These are phyloP conservation scores for Peromyscus leucopus DNA, from an alignment of 2,113 vertebrate species.

Conservation along the genomic window DNA sequence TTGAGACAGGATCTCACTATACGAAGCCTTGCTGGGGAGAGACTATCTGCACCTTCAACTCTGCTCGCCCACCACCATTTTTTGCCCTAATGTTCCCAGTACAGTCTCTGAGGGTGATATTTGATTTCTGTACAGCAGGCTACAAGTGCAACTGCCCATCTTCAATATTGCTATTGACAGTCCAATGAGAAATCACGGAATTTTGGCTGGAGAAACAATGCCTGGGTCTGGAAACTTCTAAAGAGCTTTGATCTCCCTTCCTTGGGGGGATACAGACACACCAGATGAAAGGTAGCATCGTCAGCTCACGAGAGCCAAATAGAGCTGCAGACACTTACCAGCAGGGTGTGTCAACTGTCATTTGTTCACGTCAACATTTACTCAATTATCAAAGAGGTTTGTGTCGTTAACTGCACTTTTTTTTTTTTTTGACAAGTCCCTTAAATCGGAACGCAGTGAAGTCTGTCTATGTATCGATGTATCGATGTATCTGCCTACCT, in stretches of 20 bases:
- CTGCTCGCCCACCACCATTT: background rate
- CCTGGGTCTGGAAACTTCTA: background rate
- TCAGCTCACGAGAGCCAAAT: background rate
- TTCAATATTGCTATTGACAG: conserved; percentile 55
- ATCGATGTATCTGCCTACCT: background rate
- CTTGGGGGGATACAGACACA: background rate
- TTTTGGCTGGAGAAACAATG: conserved; percentile 55
- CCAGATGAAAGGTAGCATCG: conserved; percentile 20
- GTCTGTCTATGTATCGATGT: background rate
- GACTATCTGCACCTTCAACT: background rate
- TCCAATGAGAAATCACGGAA: conserved; percentile 60
- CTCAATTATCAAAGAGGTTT: background rate
- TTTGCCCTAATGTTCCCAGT: background rate
- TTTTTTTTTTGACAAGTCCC: background rate
- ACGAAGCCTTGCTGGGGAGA: background rate
- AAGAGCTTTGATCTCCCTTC: conserved; percentile 52
- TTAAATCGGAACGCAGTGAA: background rate
- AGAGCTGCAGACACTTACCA: background rate
- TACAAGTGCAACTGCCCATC: conserved; percentile 22
- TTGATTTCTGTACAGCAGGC: background rate
- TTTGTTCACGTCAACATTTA: conserved; percentile 20
- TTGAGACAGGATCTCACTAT: background rate
- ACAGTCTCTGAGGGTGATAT: background rate
- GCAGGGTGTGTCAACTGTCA: background rate
- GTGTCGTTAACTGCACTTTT: background rate